Base-by-base conservation (phyloP, 2,888 invertebrate genomes). In the Amitus sp. region DNA sequence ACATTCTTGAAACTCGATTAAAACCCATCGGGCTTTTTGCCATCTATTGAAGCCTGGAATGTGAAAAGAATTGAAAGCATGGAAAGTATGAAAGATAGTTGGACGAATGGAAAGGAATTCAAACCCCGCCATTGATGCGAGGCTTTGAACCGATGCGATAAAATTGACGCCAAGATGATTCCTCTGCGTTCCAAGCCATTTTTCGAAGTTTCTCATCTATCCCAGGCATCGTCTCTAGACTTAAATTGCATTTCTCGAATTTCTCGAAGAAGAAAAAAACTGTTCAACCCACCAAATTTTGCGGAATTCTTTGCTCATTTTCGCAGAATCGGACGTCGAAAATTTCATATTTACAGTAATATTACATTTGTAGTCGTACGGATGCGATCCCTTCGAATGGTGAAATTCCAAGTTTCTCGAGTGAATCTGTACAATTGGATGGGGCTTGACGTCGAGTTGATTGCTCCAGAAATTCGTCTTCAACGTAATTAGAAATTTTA, bases 141-240 rank as follows among this genome's bases (percentile, higher is more conserved):
- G 33, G 43, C 47, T 43, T 40, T 49, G 64, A 65, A 65, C 60
- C n/a, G n/a, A 67, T 66, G 72, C 70, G 59, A 65, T 63, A 73
- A 76, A 76, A 76, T 77, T 77, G 76, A 76, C 76, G 70, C 73
- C 69, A 70, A 73, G 71, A 46, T 57, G 46, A 55, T 62, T 55
- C 52, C 37, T 45, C 42, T 51, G 52, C 56, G 49, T 30, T 46
- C 13, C 12, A n/a, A 30, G 30, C 2, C 15, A 3, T 23, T 7
- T 12, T 42, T 42, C 10, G 19, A 42, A 42, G 42, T n/a, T 20
- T 39, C 39, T 15, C 9, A 37, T 18, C 39, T 9, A 43, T 18
- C 47, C 10, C 20, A 40, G 9, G 39, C 17, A 6, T 19, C 20
- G 18, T 33, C 12, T 34, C 34, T 20, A 13, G n/a, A 17, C 33